Evolutionary conservation across 53 echinoderm and acorn worm genomes (phyloP), one percentile per base, ranked within the genome.

Genomic region (Glandiceps talaboti): DNA sequence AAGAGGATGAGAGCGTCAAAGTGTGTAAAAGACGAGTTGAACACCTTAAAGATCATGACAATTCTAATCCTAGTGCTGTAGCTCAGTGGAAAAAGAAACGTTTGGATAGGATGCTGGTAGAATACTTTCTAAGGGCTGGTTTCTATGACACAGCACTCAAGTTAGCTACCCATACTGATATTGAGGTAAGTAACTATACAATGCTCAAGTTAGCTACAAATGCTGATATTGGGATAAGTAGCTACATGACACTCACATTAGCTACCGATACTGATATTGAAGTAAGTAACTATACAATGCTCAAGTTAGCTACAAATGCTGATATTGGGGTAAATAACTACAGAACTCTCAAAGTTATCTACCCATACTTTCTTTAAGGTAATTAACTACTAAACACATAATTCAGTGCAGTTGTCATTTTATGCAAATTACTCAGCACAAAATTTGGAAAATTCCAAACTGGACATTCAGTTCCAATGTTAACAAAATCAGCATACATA

Each of bases 91-190:
- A 94, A 83, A 90, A 94, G 86, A 89, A 94, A 30, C 33, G 94
- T 76, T 82, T 91, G 12, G 89, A 94, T 45, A 81, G 91, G 1
- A 94, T 94, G 94, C 86, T 94, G 64, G 94, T 94, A 26, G 94
- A 94, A 30, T 94, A 94, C 85, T 94, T 94, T 85, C 88, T 94
- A 1, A 77, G 94, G 29, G 94, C 94, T 14, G 94, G 94, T 12
- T 94, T 91, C 87, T 94, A 94, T 31, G 94, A 94, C 33, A 91
- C 94, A 0, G 94, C 94, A 26, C 81, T 94, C 80, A 89, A 89
- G 77, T 79, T 91, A 77, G 94, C 94, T 29, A 87, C 81, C 26
- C 94, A 95, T 86, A 86, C 95, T 30, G 81, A 88, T 80, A 95
- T 95, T 73, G 92, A 95, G 88, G 95, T 88, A 75, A 79, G 85